Percentiles rank a stretch among this genome's conserved stretches.
phyloP scores from a whole-genome alignment of 2,797 vertebrate species.

The Pangasius djambal region DNA sequence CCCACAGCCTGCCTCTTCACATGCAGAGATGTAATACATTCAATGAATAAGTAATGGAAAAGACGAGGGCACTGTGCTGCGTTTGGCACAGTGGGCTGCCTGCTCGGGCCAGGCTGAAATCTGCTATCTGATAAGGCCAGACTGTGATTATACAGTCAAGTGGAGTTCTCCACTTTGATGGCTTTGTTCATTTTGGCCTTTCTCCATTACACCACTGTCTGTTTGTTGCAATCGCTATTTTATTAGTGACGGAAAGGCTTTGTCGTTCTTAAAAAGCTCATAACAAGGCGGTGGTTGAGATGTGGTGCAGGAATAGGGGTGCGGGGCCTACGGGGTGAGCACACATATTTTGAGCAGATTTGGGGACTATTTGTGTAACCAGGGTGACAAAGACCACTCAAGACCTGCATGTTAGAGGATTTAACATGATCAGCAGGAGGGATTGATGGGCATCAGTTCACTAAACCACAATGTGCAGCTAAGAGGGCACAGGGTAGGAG shows the following conservation, averaged over 20 bases:
- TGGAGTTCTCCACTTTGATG: slow-evolving; percentile 46
- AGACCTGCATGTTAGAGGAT: slow-evolving; percentile 45
- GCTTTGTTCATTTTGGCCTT: slow-evolving; percentile 47
- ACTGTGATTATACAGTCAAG: slow-evolving; percentile 50
- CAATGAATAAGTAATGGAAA: slow-evolving; percentile 43
- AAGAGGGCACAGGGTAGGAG: slow-evolving; percentile 38
- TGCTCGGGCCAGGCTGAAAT: slow-evolving; percentile 42
- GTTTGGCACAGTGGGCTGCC: slow-evolving; percentile 42
- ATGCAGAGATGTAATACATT: slow-evolving; percentile 34
- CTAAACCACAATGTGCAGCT: slow-evolving; percentile 50
- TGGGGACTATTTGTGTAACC: slow-evolving; percentile 56
- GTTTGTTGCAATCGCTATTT: slow-evolving; percentile 47
- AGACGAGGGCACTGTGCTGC: slow-evolving; percentile 32
- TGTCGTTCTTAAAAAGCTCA: slow-evolving; percentile 43
- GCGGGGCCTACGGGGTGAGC: not conserved
- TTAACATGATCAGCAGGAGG: slow-evolving; percentile 48
- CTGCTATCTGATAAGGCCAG: slow-evolving; percentile 40
- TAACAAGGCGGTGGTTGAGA: slow-evolving; percentile 30
- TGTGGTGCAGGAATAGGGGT: slow-evolving; percentile 22
- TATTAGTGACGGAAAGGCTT: slow-evolving; percentile 40
- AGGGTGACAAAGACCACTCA: slow-evolving; percentile 44
- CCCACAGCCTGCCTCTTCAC: slow-evolving; percentile 39
- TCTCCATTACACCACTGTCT: slow-evolving; percentile 34
- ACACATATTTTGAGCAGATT: slow-evolving; percentile 52
- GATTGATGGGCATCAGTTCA: slow-evolving; percentile 44